Conservation (phyloP, 2,888 invertebrate genomes). For the Bimastos eiseni region DNA sequence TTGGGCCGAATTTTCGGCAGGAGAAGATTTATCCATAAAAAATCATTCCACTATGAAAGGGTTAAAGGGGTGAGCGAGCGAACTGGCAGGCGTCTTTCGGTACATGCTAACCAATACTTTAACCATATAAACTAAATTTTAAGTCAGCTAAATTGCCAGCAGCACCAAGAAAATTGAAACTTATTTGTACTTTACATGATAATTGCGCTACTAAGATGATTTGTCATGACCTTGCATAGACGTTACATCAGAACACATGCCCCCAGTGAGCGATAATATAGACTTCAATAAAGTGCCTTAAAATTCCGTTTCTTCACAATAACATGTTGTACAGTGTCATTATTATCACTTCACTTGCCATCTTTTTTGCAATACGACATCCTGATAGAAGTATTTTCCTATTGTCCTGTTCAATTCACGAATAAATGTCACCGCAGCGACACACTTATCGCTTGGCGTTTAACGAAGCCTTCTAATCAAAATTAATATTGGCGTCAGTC, state of each 20-base stretch:
- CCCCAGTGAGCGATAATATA: slow-evolving; percentile 18
- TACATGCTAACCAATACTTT: too few species aligned
- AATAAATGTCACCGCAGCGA: not conserved
- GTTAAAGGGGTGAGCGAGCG: too few species aligned
- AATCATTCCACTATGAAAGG: too few species aligned
- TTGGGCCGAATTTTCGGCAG: too few species aligned
- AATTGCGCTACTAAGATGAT: not conserved
- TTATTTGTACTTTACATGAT: not conserved
- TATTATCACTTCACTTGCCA: not conserved
- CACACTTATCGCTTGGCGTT: not conserved
- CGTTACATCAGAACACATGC: not conserved
- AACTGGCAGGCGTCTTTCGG: too few species aligned
- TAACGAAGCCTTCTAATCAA: not conserved
- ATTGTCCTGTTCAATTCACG: not conserved
- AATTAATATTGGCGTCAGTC: not conserved
- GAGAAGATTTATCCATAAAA: too few species aligned
- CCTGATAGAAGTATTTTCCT: not conserved
- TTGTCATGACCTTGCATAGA: not conserved
- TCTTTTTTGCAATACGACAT: slow-evolving; percentile 23
- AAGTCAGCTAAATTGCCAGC: too few species aligned
- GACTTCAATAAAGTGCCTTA: not conserved
- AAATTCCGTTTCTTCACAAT: not conserved
- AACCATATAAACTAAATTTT: too few species aligned
- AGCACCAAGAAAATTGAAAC: not conserved
- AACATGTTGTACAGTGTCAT: not conserved